Evolutionary conservation across 2,888 invertebrate genomes (phyloP).

Genomic region (Boloria selene): DNA sequence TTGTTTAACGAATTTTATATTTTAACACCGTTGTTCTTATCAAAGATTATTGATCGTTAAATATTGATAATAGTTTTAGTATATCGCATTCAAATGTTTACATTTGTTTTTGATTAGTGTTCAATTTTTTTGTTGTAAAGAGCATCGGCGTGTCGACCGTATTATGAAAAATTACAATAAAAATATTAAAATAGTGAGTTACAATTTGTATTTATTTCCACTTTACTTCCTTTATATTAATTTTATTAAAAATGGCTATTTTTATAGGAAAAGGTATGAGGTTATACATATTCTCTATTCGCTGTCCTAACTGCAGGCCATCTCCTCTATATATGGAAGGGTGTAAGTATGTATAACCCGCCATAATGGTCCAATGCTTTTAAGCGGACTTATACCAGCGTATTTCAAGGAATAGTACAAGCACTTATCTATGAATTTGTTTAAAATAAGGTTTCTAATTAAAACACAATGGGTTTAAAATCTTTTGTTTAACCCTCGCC

Average conservation of each 20-base stretch:
- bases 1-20: constrained; percentile 40
- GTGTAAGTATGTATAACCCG: too few relatives aligned
- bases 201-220: constrained; percentile 45
- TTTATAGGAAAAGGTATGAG: too few relatives aligned
- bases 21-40: constrained; percentile 61
- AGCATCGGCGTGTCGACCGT: constrained; percentile 64
- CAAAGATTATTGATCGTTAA: constrained; percentile 76
- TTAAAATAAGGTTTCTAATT: too few relatives aligned
- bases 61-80: constrained; percentile 49
- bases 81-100: constrained; percentile 49
- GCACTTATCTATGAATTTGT: too few relatives aligned
- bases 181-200: constrained; percentile 79
- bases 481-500: too few relatives aligned
- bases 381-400: too few relatives aligned
- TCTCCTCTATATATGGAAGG: too few relatives aligned
- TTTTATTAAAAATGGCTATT: neutral
- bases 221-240: neutral
- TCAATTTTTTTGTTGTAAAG: constrained; percentile 56
- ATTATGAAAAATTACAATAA: constrained; percentile 82
- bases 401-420: too few relatives aligned
- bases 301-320: too few relatives aligned
- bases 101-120: constrained; percentile 49
- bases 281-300: too few relatives aligned
- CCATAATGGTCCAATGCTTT: too few relatives aligned
- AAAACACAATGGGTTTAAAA: too few relatives aligned